Evolutionary conservation across 2,888 invertebrate species (phyloP), one percentile per base, ranked within the genome.

Genomic region (Metellina segmentata): DNA sequence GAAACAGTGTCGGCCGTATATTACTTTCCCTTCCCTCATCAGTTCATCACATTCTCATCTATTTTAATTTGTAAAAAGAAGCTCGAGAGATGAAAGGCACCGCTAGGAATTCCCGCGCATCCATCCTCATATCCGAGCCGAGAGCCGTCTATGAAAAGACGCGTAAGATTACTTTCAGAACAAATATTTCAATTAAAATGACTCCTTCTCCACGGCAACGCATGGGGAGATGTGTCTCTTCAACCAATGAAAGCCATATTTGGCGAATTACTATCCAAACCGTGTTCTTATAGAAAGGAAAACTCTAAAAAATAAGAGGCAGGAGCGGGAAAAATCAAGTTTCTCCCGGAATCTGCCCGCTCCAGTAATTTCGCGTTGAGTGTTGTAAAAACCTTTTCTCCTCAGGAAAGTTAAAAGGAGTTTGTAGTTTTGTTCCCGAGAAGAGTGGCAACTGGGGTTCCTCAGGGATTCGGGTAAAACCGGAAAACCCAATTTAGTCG

Each of bases 401-500:
- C 74, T 61, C 52, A 34, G 20, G 52, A 81, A 89, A 75, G 77
- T 71, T 83, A 89, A 89, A 89, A 89, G 83, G 89, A 89, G 70
- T 89, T 89, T 74, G 74, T 82, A 74, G 81, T 82, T 81, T 82
- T 89, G 69, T 83, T 77, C 53, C 16, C 75, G 20, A 16, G 49
- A 71, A 78, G 79, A 87, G 79, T 53, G 79, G 79, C 78, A 83
- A 83, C 53, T 20, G 53, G 11, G 48, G 70, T 69, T 71, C 89
- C 61, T 70, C 6, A 6, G 61, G 61, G 89, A 77, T 49, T 78
- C 9, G 69, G n/a, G 53, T 70, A 78, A 78, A 89, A 83, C 78
- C 78, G 75, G 89, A 70, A 89, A 89, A 89, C 81, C 81, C 78
- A 89, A 89, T 89, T 89, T 89, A 89, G 74, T 52, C 77, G 34